Evolutionary conservation across 2,888 invertebrate genomes (phyloP).

Genomic region (Scelioninae gen. 2): DNA sequence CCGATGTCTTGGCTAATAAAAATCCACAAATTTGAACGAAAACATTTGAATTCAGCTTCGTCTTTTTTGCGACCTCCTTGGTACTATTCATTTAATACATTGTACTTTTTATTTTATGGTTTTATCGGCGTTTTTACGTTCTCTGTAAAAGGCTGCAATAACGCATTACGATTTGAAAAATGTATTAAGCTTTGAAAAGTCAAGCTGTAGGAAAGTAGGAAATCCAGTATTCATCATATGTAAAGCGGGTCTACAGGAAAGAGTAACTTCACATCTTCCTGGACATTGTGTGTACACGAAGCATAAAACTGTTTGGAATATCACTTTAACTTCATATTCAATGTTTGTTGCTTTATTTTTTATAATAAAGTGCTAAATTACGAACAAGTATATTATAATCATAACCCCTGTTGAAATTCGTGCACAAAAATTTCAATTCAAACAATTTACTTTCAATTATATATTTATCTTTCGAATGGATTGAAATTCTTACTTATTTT

Average conservation of each 20-base stretch:
- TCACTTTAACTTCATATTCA: constrained; percentile 36
- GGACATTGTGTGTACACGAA: constrained; percentile 44
- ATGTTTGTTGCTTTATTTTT: constrained; percentile 38
- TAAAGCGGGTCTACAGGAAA: constrained; percentile 29
- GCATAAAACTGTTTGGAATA: constrained; percentile 48
- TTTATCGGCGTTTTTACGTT: constrained; percentile 35
- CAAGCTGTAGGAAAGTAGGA: constrained; percentile 36
- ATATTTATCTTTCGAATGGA: too few relatives aligned
- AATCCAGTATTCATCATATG: constrained; percentile 50
- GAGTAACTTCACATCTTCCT: constrained; percentile 43
- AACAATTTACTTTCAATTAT: too few relatives aligned
- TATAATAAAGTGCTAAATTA: constrained; percentile 28
- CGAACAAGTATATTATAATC: constrained; percentile 7
- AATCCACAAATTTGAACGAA: constrained; percentile 8
- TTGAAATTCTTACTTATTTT: too few relatives aligned
- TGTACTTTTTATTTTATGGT: constrained; percentile 29
- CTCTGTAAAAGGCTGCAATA: constrained; percentile 29
- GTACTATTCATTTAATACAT: constrained; percentile 16
- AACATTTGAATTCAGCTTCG: constrained; percentile 18
- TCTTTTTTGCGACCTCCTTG: constrained; percentile 6
- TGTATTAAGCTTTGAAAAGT: constrained; percentile 41
- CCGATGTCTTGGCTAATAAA: neutral
- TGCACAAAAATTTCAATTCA: neutral
- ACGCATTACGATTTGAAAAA: constrained; percentile 46
- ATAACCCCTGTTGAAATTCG: too few relatives aligned